Base-by-base conservation (phyloP, 2,888 invertebrate genomes). In the Leptura quadrifasciata region DNA sequence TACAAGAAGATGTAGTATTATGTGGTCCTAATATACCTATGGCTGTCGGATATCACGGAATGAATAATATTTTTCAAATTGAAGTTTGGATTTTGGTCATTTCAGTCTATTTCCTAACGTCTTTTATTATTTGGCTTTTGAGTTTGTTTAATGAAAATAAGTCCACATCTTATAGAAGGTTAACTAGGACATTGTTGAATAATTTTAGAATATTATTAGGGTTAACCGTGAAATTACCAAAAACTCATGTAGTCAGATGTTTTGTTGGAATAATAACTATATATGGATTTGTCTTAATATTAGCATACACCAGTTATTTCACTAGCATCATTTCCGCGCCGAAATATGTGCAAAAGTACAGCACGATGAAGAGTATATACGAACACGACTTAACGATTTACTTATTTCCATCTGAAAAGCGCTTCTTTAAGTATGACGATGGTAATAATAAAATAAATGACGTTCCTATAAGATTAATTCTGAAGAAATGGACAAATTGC, bases 191-290 rank as follows among this genome's bases (percentile, higher is more conserved):
- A 9, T 18, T 71, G 15, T 15, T 61, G 17, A 71, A 60, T 61
- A 52, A 61, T 27, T 71, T 71, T 39, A 61, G 35, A 21, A 52
- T 61, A 9, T 3, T 71, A 4, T 15, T 52, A 27, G 67, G 64
- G 0, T 57, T 72, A 20, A 31, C 52, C 10, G 10, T 76, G 8
- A 67, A 65, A 55, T 1, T 24, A 5, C 27, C n/a, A 18, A 58
- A 39, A 35, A 77, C 68, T 17, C 10, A n/a, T n/a, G 57, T 20
- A 68, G 71, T 72, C 12, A 72, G 79, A 60, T 77, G 72, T 61
- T 71, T 74, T 17, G n/a, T 77, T 39, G 18, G 35, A 2, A n/a
- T 77, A 2, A 71, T 35, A 12, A 10, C 74, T 15, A 17, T 74
- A 20, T 75, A 54, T 4, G 58, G 71, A 17, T 68, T 76, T 12